phyloP scores from a whole-genome alignment of 2,888 invertebrate species.

The Nasonovia ribisnigri region DNA sequence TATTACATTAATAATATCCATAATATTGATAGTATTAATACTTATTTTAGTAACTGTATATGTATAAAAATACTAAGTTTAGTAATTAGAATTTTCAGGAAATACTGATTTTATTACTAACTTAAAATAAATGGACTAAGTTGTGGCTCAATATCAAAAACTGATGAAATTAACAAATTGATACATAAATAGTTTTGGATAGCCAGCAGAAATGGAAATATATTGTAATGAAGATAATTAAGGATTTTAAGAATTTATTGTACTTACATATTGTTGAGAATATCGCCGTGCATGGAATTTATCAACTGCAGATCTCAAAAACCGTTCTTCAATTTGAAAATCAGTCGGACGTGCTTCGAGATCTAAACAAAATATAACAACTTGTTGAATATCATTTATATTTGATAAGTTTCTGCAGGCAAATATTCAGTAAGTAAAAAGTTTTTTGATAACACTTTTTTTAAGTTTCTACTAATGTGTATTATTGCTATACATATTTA shows the following conservation, averaged over 20 bases:
- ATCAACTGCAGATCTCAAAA: slow-evolving; percentile 93
- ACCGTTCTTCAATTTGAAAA: slow-evolving; percentile 97
- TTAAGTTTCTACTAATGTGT: too few species aligned
- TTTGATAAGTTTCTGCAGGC: background rate
- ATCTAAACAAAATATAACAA: slow-evolving; percentile 70
- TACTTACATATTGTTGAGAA: slow-evolving; percentile 70
- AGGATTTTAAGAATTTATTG: background rate
- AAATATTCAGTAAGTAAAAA: too few species aligned
- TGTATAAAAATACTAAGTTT: background rate
- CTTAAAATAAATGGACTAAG: background rate
- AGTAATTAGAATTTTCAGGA: background rate
- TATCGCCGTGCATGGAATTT: slow-evolving; percentile 95
- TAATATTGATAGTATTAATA: background rate
- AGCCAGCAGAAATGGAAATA: too few species aligned
- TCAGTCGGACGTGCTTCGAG: slow-evolving; percentile 98
- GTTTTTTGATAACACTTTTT: too few species aligned
- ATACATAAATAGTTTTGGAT: too few species aligned
- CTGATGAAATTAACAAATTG: background rate
- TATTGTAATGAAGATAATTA: background rate
- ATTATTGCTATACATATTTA: background rate
- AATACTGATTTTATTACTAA: background rate
- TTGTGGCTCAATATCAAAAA: background rate
- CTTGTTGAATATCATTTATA: background rate
- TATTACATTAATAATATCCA: background rate
- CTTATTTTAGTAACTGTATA: background rate